These are phyloP conservation scores for Peromyscus aztecus DNA, from an alignment of 2,797 vertebrate genomes.

Conservation along the genomic window DNA sequence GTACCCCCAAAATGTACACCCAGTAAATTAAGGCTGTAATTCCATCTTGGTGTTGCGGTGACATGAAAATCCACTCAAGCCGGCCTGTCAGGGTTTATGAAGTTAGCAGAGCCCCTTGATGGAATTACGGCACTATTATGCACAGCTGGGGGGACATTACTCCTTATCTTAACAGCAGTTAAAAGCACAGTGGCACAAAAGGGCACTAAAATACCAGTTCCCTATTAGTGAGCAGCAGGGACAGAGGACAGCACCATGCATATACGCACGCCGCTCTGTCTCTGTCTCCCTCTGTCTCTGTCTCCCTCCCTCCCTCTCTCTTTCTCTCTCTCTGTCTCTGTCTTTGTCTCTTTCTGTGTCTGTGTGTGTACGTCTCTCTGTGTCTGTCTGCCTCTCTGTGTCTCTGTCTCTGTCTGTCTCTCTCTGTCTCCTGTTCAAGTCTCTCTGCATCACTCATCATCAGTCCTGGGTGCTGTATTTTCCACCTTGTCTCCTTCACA, in stretches of 20 bases:
- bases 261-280: background rate
- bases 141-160: constrained; percentile 73
- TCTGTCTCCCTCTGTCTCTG: background rate
- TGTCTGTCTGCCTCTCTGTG: background rate
- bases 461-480: background rate
- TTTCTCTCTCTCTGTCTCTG: background rate
- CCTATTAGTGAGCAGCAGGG: constrained; percentile 76
- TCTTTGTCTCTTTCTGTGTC: background rate
- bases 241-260: background rate
- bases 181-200: constrained; percentile 78
- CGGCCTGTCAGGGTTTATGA: constrained; percentile 79
- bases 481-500: background rate
- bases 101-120: constrained; percentile 78
- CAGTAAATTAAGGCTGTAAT: constrained; percentile 84
- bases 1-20: constrained; percentile 76
- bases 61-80: constrained; percentile 81
- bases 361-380: background rate
- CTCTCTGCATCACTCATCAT: background rate
- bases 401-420: too few species aligned
- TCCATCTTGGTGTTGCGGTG: constrained; percentile 82
- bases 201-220: constrained; percentile 72
- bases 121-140: constrained; percentile 77
- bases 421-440: background rate
- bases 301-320: background rate
- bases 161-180: constrained; percentile 79